A percentile compares a stretch with the other conserved stretches of the same genome.
Evolutionary conservation across 2,113 vertebrate species (phyloP).

Genomic region (Sminthopsis crassicaudata): DNA sequence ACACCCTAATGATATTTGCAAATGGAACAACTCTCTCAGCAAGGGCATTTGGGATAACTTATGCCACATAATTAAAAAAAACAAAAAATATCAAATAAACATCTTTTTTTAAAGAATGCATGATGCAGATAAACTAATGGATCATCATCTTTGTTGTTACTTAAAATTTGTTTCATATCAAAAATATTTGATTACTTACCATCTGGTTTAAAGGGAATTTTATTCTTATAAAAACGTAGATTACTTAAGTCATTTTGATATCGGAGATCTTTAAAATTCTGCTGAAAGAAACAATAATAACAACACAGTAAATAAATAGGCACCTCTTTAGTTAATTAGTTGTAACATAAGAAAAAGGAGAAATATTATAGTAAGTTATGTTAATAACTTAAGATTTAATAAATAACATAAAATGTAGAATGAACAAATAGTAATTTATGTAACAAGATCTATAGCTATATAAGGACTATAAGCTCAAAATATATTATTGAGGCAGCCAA

Average conservation of each 20-base stretch:
- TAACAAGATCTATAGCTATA: neutral
- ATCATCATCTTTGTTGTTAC: neutral
- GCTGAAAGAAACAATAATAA: slow-evolving; percentile 80
- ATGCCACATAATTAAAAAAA: neutral
- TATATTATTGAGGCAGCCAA: neutral
- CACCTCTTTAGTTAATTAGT: slow-evolving; percentile 22
- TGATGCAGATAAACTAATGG: neutral
- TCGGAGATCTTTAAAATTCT: slow-evolving; percentile 95
- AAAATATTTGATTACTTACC: slow-evolving; percentile 85
- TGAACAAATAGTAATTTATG: neutral
- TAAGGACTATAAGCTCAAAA: neutral
- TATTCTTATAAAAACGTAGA: slow-evolving; percentile 98
- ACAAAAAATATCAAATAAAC: neutral
- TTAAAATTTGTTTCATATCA: slow-evolving; percentile 51
- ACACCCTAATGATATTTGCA: neutral
- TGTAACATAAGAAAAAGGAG: slow-evolving; percentile 41
- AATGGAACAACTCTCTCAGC: neutral
- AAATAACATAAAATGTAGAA: neutral
- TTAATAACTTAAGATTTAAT: neutral
- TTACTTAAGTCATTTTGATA: slow-evolving; percentile 95
- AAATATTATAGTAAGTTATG: neutral
- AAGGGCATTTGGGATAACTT: neutral
- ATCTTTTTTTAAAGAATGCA: neutral
- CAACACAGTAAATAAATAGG: slow-evolving; percentile 35
- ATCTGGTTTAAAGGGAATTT: slow-evolving; percentile 96